Conservation (phyloP, 1,140 invertebrate genomes). For the Halesus radiatus region DNA sequence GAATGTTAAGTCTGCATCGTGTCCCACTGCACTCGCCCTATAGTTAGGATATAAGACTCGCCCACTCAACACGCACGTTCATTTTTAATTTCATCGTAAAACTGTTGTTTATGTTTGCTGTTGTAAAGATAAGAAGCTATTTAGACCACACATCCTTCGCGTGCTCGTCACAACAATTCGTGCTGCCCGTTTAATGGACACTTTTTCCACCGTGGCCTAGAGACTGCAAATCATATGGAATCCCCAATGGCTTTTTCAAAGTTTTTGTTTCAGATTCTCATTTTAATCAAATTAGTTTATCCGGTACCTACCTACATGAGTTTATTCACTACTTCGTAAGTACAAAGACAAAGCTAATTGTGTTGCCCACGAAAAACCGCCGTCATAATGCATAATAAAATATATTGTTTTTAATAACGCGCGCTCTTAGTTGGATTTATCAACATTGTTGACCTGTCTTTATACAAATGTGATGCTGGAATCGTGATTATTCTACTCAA, state of each 20-base stretch:
- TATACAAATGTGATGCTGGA: slow-evolving; percentile 5
- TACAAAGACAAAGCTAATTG: too few species aligned
- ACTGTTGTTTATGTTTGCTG: slow-evolving; percentile 15
- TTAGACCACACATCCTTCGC: slow-evolving; percentile 32
- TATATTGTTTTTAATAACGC: not conserved
- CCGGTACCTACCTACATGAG: too few species aligned
- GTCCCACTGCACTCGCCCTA: slow-evolving; percentile 14
- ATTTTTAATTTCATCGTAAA: slow-evolving; percentile 23
- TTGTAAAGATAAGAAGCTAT: slow-evolving; percentile 14
- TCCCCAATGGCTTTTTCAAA: not conserved
- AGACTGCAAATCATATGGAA: too few species aligned
- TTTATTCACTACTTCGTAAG: too few species aligned
- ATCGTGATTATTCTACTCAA: slow-evolving; percentile 9
- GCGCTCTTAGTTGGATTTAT: slow-evolving; percentile 1
- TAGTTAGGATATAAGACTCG: not conserved
- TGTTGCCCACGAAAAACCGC: too few species aligned
- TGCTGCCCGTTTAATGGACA: too few species aligned
- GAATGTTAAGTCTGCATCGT: slow-evolving; percentile 1
- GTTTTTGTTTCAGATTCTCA: not conserved
- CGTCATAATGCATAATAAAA: not conserved
- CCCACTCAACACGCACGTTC: slow-evolving; percentile 13
- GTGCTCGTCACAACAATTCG: slow-evolving; percentile 16
- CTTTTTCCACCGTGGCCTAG: too few species aligned
- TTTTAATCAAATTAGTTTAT: too few species aligned
- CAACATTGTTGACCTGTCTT: slow-evolving; percentile 22